Base-by-base conservation (phyloP, 2,113 vertebrate species). In the Rhadina sibilatrix region DNA sequence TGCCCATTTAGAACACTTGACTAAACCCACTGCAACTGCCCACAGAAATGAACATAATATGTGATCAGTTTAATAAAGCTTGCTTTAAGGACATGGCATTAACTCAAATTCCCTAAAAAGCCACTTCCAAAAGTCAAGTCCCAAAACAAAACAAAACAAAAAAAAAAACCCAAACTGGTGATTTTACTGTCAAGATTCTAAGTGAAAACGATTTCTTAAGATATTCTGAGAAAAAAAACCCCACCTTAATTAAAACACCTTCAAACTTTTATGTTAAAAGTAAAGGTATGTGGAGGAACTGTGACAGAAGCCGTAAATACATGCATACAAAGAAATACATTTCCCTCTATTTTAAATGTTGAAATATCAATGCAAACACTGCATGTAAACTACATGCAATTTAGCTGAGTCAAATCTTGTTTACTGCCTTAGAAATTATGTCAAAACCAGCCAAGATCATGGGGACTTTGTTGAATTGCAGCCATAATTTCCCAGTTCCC, bases 401-500 rank as follows among this genome's bases (percentile, higher is more conserved):
- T 64, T 59, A 57, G 35, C 23, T 22, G 28, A 86, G 17, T 50
- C 18, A 93, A 56, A 68, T 56, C 16, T 23, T 80, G 27, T 49
- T 82, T 37, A 68, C 30, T 42, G 17, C 13, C 12, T 59, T n/a
- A 70, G 49, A 78, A 70, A 90, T 10, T 10, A 49, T 19, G 27
- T 21, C 35, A 60, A 75, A 79, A 79, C 25, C 13, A 66, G 33
- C 17, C 0, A 0, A n/a, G 16, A 68, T 28, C 5, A n/a, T 14
- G 52, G 27, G 17, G 22, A 60, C 27, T 47, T 80, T 10, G 8
- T 10, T 54, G 30, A 77, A 91, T 33, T 0, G 0, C 5, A 64
- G 44, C 16, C 22, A 46, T 38, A 72, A 47, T 46, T 87, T 72
- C 35, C 17, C 25, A 71, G 28, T 64, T 75, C 28, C 24, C 12